phyloP scores from a whole-genome alignment of 1,140 invertebrate genomes.

The Aphelenchoides avenae region DNA sequence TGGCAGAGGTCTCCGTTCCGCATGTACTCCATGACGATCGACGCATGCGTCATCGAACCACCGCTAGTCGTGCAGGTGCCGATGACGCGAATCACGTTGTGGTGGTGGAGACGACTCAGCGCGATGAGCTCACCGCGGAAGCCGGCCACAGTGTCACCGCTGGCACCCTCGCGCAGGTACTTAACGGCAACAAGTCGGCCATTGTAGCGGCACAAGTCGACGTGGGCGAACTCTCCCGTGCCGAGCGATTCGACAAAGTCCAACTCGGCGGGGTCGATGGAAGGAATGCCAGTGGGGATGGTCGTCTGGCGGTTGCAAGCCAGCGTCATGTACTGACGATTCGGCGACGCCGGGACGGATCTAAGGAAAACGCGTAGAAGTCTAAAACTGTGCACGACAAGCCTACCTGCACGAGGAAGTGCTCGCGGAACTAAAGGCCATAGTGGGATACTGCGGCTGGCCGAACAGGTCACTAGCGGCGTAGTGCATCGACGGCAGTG shows the following conservation, averaged over 20 bases:
- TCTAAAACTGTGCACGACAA: too few species aligned
- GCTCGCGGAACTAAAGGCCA: not conserved
- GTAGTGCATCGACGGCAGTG: too few species aligned
- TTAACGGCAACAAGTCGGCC: slow-evolving; percentile 8
- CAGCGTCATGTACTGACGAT: not conserved
- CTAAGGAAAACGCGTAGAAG: not conserved
- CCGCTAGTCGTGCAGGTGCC: slow-evolving; percentile 3
- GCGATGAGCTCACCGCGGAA: slow-evolving; percentile 10
- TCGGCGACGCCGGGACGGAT: not conserved
- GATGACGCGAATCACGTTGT: slow-evolving; percentile 22
- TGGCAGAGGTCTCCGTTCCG: slow-evolving; percentile 7
- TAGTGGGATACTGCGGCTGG: too few species aligned
- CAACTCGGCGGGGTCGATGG: not conserved
- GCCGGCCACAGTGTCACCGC: not conserved
- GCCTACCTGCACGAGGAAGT: not conserved
- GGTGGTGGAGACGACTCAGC: slow-evolving; percentile 15
- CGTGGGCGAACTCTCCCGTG: slow-evolving; percentile 21
- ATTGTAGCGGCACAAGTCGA: slow-evolving; percentile 8
- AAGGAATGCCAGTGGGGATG: not conserved
- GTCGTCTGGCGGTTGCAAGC: not conserved
- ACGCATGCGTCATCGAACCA: not conserved
- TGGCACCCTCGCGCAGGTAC: not conserved
- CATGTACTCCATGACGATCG: slow-evolving; percentile 14
- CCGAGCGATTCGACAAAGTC: slow-evolving; percentile 15
- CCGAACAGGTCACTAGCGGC: too few species aligned